These are phyloP conservation scores for Adelphocoris suturalis DNA, from an alignment of 2,888 invertebrate genomes.

Conservation along the genomic window DNA sequence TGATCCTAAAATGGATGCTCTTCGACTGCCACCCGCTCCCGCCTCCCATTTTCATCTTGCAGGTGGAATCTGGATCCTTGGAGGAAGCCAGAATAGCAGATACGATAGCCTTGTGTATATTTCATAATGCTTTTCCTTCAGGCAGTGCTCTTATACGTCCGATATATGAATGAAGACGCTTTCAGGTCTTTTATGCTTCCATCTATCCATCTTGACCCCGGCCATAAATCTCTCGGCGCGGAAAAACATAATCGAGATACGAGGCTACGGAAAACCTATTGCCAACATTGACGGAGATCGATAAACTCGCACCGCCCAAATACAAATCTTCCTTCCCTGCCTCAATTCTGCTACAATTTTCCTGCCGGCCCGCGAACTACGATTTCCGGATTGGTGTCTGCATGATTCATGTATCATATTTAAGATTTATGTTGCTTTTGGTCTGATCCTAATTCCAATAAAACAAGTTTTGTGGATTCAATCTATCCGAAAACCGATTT, in stretches of 20 bases:
- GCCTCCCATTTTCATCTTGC: not conserved
- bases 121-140: conserved; percentile 62
- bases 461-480: not conserved
- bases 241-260: conserved; percentile 61
- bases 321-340: conserved; percentile 9
- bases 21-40: conserved; percentile 5
- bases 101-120: conserved; percentile 66
- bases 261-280: conserved; percentile 41
- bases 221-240: conserved; percentile 61
- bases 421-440: conserved; percentile 22
- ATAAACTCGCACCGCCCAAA: conserved; percentile 39
- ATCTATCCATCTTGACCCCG: conserved; percentile 66
- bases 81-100: conserved; percentile 57
- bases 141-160: conserved; percentile 53
- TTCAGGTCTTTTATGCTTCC: conserved; percentile 57
- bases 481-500: not conserved
- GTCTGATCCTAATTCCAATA: not conserved
- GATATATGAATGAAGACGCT: conserved; percentile 69
- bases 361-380: not conserved
- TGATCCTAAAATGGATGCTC: conserved; percentile 36
- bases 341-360: not conserved
- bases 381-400: conserved; percentile 12
- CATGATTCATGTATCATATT: conserved; percentile 4
- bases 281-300: conserved; percentile 37
- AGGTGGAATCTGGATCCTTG: conserved; percentile 9